Percentiles rank a stretch among this genome's conserved stretches.
Evolutionary conservation across 1,140 invertebrate genomes (phyloP).

Genomic region (Caenorhabditis brenneri): DNA sequence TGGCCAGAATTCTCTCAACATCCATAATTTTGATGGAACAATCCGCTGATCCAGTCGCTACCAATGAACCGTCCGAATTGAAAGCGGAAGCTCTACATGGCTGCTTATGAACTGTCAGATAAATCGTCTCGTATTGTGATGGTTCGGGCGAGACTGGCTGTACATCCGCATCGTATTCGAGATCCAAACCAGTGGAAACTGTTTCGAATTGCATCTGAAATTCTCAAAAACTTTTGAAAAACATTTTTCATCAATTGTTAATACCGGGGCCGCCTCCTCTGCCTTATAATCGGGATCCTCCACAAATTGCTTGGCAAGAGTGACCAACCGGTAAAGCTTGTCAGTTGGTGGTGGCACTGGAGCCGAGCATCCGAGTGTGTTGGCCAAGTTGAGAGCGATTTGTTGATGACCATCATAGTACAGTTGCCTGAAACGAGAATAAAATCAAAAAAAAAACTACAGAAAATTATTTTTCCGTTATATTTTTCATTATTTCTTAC

Average conservation of each 20-base stretch:
- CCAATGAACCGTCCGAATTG: constrained; percentile 86
- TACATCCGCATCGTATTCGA: constrained; percentile 92
- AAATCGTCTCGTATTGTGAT: constrained; percentile 94
- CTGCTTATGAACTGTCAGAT: constrained; percentile 97
- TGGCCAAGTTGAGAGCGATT: constrained; percentile 82
- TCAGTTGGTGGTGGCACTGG: constrained; percentile 94
- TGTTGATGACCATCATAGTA: constrained; percentile 86
- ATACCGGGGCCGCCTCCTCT: constrained; percentile 53
- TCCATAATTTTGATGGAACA: constrained; percentile 97
- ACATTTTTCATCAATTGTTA: too few relatives aligned
- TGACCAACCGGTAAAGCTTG: constrained; percentile 83
- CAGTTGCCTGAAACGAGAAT: constrained; percentile 76
- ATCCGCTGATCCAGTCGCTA: constrained; percentile 97
- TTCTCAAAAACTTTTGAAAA: neutral
- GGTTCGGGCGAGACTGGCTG: constrained; percentile 82
- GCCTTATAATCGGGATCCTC: constrained; percentile 73
- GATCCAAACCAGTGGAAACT: constrained; percentile 77
- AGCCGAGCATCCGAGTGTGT: constrained; percentile 78
- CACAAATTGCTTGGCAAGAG: constrained; percentile 85
- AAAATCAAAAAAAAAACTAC: constrained; percentile 21
- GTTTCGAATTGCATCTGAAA: constrained; percentile 58
- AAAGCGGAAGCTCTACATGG: constrained; percentile 92
- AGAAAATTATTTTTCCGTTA: too few relatives aligned
- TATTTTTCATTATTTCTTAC: constrained; percentile 53
- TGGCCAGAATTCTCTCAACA: constrained; percentile 93